Base-by-base conservation (phyloP, 2,113 vertebrate genomes). In the Marmota monax region DNA sequence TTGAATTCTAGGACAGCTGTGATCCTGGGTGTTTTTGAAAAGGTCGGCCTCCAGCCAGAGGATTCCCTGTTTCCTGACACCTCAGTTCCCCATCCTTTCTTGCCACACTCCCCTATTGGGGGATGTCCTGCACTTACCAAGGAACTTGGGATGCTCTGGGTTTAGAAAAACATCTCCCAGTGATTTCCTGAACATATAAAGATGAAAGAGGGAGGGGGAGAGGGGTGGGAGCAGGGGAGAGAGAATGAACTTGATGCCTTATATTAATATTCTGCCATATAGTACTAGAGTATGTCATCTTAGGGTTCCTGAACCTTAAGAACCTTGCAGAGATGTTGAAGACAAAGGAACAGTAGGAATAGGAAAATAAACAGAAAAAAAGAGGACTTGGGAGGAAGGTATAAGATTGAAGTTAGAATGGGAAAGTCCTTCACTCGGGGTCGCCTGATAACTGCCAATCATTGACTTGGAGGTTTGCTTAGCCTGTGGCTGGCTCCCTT, bases 151-250 rank as follows among this genome's bases (percentile, higher is more conserved):
- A 51, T 22, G 48, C 25, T 25, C 7, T 37, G 32, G 3, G 1
- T 45, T 93, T 93, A 92, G 88, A 84, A 94, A 91, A 69, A 67
- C 27, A 61, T 97, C 83, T 94, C 77, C 17, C 42, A 63, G 65
- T 53, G 39, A 82, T 93, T 45, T 88, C 69, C 53, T 67, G 80
- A 93, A 92, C 7, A 56, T 65, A 0, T 10, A n/a, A 51, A 84
- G 84, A 48, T 58, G 77, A 70, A 82, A 78, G 14, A 29, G 23
- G 67, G 29, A 63, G 45, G 27, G 85, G 94, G n/a, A 39, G 29
- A 18, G 16, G 22, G 67, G 32, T 7, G 48, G 53, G 7, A 18
- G 45, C 58, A 23, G 16, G 22, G 90, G 22, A 37, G 56, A n/a
- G 32, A 48, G 23, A 67, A 34, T 56, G 53, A 0, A n/a, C 9